phyloP scores from a whole-genome alignment of 2,797 vertebrate species.

The Chaunax sp. region DNA sequence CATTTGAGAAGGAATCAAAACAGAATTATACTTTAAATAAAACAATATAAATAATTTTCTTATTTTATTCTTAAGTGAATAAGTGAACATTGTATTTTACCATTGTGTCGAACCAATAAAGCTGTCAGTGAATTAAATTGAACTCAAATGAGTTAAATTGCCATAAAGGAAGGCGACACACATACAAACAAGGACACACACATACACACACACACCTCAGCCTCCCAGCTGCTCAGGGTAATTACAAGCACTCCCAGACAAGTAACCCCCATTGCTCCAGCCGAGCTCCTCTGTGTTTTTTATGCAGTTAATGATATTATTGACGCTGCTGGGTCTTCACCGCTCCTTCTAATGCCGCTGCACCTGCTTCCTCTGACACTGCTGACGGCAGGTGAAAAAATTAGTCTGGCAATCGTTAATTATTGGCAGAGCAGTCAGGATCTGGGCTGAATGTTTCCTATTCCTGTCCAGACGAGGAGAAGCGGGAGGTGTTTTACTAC shows the following conservation, averaged over 20 bases:
- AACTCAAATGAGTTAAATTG: constrained; percentile 35
- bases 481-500: background rate
- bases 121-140: constrained; percentile 27
- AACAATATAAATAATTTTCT: background rate
- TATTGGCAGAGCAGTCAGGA: constrained; percentile 6
- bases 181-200: constrained; percentile 22
- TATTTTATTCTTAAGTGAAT: background rate
- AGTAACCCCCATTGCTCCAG: constrained; percentile 27
- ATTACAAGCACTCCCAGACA: constrained; percentile 45
- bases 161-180: constrained; percentile 11
- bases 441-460: constrained; percentile 1
- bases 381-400: constrained; percentile 48
- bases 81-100: constrained; percentile 13
- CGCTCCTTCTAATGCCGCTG: constrained; percentile 25
- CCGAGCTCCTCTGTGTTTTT: constrained; percentile 40
- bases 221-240: constrained; percentile 62
- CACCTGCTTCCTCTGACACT: constrained; percentile 53
- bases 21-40: background rate
- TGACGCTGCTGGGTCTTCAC: constrained; percentile 25
- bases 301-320: constrained; percentile 60
- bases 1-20: background rate
- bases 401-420: constrained; percentile 15
- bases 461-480: background rate
- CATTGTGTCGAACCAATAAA: constrained; percentile 28
- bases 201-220: constrained; percentile 23